A percentile compares a stretch with the other conserved stretches of the same genome.
Conservation (phyloP, 2,888 invertebrate species). For the Dasypolia templi region DNA sequence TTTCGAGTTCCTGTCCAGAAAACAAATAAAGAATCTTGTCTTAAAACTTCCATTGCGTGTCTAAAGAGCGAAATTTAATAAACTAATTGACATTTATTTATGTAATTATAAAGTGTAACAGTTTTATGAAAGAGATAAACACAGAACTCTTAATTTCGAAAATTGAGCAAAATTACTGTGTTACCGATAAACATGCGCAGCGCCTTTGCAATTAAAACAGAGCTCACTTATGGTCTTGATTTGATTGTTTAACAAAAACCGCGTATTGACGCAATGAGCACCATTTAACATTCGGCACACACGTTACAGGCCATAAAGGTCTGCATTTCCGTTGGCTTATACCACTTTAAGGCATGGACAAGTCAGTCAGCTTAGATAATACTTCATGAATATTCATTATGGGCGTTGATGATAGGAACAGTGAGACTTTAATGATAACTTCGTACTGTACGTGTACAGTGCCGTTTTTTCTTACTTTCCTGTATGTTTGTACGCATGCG, state of each 20-base stretch:
- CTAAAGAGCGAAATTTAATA: slow-evolving; percentile 25
- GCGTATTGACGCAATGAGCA: slow-evolving; percentile 76
- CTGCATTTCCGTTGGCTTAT: slow-evolving; percentile 83
- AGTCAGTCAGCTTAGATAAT: slow-evolving; percentile 82
- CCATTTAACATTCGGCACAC: slow-evolving; percentile 79
- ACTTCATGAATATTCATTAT: slow-evolving; percentile 78
- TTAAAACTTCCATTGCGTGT: slow-evolving; percentile 40
- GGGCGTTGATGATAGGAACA: slow-evolving; percentile 33
- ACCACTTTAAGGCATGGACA: slow-evolving; percentile 80
- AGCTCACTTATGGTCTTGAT: slow-evolving; percentile 44
- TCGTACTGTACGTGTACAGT: slow-evolving; percentile 22
- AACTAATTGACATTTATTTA: background rate
- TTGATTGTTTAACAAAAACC: slow-evolving; percentile 57
- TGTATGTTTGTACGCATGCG: slow-evolving; percentile 50
- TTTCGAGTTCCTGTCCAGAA: slow-evolving; percentile 37
- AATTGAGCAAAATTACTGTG: background rate
- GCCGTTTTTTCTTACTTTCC: slow-evolving; percentile 37
- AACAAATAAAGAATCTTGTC: slow-evolving; percentile 28
- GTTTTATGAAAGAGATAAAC: background rate
- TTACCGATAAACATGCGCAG: slow-evolving; percentile 32
- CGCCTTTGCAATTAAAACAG: slow-evolving; percentile 49
- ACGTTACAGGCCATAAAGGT: slow-evolving; percentile 79
- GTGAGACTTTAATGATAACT: slow-evolving; percentile 39
- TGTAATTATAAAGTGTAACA: background rate
- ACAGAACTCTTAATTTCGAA: background rate